phyloP scores from a whole-genome alignment of 1,140 invertebrate genomes.

The Rhynchophorus ferrugineus region DNA sequence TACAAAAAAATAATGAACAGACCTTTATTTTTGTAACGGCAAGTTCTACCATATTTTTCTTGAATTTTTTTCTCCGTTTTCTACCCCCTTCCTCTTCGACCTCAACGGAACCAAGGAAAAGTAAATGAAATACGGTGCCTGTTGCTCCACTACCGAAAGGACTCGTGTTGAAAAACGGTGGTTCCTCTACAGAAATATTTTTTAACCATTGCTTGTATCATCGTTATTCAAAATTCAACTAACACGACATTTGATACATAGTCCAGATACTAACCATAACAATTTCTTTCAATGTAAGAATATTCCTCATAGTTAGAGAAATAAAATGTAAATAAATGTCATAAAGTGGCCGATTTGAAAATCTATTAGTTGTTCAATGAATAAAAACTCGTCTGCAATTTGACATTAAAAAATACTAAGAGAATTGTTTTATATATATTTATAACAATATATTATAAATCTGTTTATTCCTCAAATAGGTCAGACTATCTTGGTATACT shows the following conservation, averaged over 20 bases:
- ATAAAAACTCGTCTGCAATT: no score
- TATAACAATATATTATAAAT: no score
- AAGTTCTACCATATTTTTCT: constrained; percentile 92
- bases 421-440: no score
- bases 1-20: constrained; percentile 35
- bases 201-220: constrained; percentile 20
- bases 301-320: no score
- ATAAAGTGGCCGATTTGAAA: no score
- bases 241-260: background rate
- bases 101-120: constrained; percentile 77
- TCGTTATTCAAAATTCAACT: background rate
- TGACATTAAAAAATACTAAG: no score
- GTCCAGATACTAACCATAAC: background rate
- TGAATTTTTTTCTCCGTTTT: constrained; percentile 64
- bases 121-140: constrained; percentile 70
- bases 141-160: constrained; percentile 42
- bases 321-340: no score
- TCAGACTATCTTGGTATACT: no score
- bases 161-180: constrained; percentile 30
- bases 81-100: constrained; percentile 70
- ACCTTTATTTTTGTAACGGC: constrained; percentile 96
- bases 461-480: no score
- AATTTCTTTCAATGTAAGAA: no score
- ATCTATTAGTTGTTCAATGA: no score
- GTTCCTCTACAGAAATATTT: constrained; percentile 31